Evolutionary conservation across 1,140 invertebrate genomes (phyloP), one percentile per base, ranked within the genome.

Genomic region (Papilio aristodemus): DNA sequence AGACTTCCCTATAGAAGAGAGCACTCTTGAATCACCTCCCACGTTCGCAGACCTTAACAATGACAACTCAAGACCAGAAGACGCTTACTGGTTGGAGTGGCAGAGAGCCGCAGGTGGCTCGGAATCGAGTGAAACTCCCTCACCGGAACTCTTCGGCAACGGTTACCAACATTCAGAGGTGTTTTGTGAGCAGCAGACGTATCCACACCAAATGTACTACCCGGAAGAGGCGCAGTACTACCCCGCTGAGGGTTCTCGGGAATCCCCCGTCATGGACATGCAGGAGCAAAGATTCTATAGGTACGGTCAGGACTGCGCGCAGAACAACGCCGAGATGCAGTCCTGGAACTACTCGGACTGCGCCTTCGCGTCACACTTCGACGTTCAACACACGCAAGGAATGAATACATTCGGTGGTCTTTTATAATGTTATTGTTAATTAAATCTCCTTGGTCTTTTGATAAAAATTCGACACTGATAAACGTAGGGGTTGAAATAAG

Each of bases 11-110:
- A 81, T 86, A 67, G 87, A 84, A 77, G 87, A 87, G 72, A 89
- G 71, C 46, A 93, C 93, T 0, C 75, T 93, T 5, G 92, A 93
- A 36, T 95, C 95, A 0, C 95, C 95, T 0, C 93, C 95, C 0
- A 95, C 94, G 0, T 91, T 96, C 14, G 92, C 95, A 0, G 95
- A 96, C 72, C 88, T 96, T 0, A 95, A 94, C 77, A 94, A 94
- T 0, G 94, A 94, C 1, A 93, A 93, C 73, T 92, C 92, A 3
- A 92, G 93, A 76, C 91, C 92, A 4, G 93, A 94, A 76, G 92
- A 93, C 8, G 70, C 85, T 0, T 92, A 92, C 69, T 92, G 91
- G 86, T 73, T 89, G 36, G 85, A 91, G 32, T 91, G 87, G 85
- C 91, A 92, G 69, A 78, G 89, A 46, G 83, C 87, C 1, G 73